Evolutionary conservation across 2,888 invertebrate genomes (phyloP).

Genomic region (Osedax fenrisi): DNA sequence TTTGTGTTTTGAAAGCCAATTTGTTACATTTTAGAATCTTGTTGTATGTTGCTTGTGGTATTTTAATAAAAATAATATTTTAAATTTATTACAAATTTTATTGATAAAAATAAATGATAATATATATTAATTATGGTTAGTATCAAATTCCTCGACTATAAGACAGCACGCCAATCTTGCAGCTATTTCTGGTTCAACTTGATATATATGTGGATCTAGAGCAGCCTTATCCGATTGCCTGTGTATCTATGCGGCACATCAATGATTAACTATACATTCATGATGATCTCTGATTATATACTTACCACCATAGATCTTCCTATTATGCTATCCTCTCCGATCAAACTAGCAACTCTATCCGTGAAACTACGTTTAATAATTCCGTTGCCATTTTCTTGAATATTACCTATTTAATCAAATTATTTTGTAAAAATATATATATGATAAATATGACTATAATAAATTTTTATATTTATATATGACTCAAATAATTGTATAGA

Average conservation of each 20-base stretch:
- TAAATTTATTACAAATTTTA: not conserved
- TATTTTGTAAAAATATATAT: too few relatives aligned
- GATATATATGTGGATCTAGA: not conserved
- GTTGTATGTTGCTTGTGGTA: not conserved
- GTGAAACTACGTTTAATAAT: not conserved
- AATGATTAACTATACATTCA: not conserved
- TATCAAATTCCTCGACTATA: not conserved
- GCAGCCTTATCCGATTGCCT: not conserved
- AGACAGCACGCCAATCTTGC: not conserved
- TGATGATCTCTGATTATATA: constrained; percentile 2
- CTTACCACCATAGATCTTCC: constrained; percentile 50
- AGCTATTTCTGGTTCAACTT: not conserved
- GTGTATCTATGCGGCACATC: not conserved
- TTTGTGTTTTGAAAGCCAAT: not conserved
- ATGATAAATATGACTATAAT: too few relatives aligned
- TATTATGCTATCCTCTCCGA: constrained; percentile 46
- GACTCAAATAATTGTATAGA: too few relatives aligned
- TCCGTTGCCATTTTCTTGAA: not conserved
- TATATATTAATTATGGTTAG: too few relatives aligned
- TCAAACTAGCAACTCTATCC: constrained; percentile 43
- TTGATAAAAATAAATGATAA: not conserved
- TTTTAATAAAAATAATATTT: not conserved
- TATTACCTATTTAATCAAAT: too few relatives aligned
- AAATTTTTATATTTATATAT: too few relatives aligned
- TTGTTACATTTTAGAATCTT: not conserved